A percentile compares a stretch with the other conserved stretches of the same genome.
Evolutionary conservation across 2,797 vertebrate genomes (phyloP).

Genomic region (Poeciliopsis turneri): DNA sequence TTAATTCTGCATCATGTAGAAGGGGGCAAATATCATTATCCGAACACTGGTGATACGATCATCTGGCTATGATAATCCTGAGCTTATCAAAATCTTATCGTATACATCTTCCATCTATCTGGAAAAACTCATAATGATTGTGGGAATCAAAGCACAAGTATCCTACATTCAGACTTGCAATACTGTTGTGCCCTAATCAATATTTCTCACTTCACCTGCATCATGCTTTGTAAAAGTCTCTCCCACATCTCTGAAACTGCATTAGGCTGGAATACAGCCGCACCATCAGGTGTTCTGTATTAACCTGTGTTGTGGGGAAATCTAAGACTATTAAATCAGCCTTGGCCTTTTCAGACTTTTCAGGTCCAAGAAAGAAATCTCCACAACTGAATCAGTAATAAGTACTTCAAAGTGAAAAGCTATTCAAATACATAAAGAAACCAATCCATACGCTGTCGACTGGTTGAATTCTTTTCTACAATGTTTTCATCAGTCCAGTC

Average conservation of each 20-base stretch:
- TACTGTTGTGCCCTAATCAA: neutral
- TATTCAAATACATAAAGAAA: neutral
- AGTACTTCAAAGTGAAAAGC: neutral
- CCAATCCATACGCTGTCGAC: neutral
- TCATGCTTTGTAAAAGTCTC: slow-evolving; percentile 11
- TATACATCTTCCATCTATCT: neutral
- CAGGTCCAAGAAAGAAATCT: neutral
- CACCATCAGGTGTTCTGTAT: neutral
- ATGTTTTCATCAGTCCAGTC: neutral
- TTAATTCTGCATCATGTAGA: neutral
- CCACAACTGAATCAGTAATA: neutral
- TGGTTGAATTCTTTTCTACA: neutral
- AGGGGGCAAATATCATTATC: neutral
- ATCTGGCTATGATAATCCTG: neutral
- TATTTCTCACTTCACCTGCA: slow-evolving; percentile 10
- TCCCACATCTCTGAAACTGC: slow-evolving; percentile 4
- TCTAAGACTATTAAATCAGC: neutral
- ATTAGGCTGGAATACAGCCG: slow-evolving; percentile 2
- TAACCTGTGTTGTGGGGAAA: neutral
- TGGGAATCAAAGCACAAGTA: neutral
- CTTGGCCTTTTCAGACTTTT: neutral
- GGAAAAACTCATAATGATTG: neutral
- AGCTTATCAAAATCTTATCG: neutral
- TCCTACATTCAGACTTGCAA: neutral
- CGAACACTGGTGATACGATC: neutral